Base-by-base conservation (phyloP, 2,113 vertebrate species). In the Sinocyclocheilus anshuiensis region DNA sequence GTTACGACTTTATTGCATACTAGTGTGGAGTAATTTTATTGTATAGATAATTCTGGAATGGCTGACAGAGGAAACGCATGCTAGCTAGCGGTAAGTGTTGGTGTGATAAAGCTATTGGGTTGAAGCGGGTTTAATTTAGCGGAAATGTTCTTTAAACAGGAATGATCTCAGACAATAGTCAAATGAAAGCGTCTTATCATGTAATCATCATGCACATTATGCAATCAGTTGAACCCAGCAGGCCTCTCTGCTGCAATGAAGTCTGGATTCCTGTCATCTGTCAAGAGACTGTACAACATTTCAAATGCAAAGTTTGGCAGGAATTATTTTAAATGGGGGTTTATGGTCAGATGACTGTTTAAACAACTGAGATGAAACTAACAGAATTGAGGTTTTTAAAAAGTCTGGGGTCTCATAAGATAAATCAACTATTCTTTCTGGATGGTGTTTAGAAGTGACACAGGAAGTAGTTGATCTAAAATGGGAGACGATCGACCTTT, bases 401-500 rank as follows among this genome's bases (percentile, higher is more conserved):
- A 77, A 81, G 36, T 61, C 45, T 57, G 29, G 18, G 16, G 4
- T 20, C 26, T 42, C 22, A 61, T n/a, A 59, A 18, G 10, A 77
- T 13, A 16, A 76, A 29, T 10, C 63, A 83, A 39, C 74, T 80
- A 9, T 83, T 74, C 45, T 78, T 74, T 87, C 75, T 89, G 83
- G 79, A 89, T 86, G 76, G 65, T 83, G 79, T 50, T 87, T 85
- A 83, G 83, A 83, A 78, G 86, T 87, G 69, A 82, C 65, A 72
- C 67, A 92, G 91, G 91, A 90, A 71, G 79, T 85, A 85, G 89
- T 88, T 84, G 87, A 88, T 92, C 87, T 86, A 94, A 93, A 89
- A 99, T 98, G 98, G 98, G 97, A 92, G 98, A 99, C 95, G 98
- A 99, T 93, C 93, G 97, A 86, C 98, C 98, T 86, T 99, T 99